phyloP scores from a whole-genome alignment of 2,797 vertebrate genomes.

The Cyprinodon diabolis region DNA sequence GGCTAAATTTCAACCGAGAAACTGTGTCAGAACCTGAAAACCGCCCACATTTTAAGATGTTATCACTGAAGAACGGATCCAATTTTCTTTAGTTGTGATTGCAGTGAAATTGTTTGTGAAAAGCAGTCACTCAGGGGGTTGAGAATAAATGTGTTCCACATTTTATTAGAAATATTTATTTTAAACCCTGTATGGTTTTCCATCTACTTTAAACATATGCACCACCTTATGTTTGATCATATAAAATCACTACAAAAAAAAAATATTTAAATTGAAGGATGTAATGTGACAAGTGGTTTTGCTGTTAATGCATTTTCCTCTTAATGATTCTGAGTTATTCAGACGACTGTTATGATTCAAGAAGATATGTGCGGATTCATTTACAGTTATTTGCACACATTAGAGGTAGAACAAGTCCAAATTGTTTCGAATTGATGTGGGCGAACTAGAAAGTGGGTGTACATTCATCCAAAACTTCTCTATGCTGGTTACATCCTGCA shows the following conservation, averaged over 20 bases:
- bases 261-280: not conserved
- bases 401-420: conserved; percentile 32
- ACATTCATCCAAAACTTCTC: conserved; percentile 46
- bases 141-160: not conserved
- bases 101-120: not conserved
- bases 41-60: not conserved
- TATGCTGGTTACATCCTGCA: conserved; percentile 31
- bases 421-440: conserved; percentile 13
- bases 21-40: not conserved
- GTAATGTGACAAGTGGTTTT: not conserved
- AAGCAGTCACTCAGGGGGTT: not conserved
- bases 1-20: not conserved
- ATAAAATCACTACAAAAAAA: not conserved
- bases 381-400: conserved; percentile 7
- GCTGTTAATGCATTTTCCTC: not conserved
- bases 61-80: not conserved
- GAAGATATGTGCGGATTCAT: conserved; percentile 1
- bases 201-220: not conserved
- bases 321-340: not conserved
- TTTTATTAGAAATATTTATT: not conserved
- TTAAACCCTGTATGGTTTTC: not conserved
- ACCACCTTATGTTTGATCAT: not conserved
- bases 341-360: not conserved
- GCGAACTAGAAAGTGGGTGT: conserved; percentile 59
- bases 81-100: not conserved